Base-by-base conservation (phyloP, 1,140 invertebrate genomes). In the Saccostrea glomerata region DNA sequence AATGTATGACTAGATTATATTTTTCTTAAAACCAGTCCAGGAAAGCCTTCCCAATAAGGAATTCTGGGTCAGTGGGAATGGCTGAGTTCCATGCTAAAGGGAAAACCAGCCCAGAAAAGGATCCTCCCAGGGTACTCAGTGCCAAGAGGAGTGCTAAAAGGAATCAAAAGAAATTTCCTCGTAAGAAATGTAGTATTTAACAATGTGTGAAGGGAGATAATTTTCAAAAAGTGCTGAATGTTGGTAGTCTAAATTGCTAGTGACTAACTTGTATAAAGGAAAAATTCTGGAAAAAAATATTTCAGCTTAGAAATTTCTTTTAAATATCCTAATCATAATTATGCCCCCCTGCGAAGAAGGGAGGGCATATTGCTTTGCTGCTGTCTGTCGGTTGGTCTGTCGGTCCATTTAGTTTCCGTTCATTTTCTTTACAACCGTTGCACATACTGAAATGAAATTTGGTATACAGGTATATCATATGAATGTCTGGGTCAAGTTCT, bases 1-100 rank as follows among this genome's bases (percentile, higher is more conserved):
- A 47, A 47, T 47, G 40, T 47, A 3, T 47, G 47, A 47, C 5
- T 47, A 47, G 2, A 47, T 47, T 47, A 47, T 6, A 47, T 47
- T 47, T 6, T 47, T 82, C 30, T 36, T 60, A 89, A 77, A 63
- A 89, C 85, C 89, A 93, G 91, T 86, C 89, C 70, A 84, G 83
- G 13, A 92, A 91, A 63, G 91, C 93, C 12, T 87, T 92, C 23
- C 91, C 92, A 40, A 92, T 92, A 89, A 93, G 91, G 60, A 89
- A 89, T 85, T 63, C 84, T 54, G 89, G 90, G 58, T 89, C 92
- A 23, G 60, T 92, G 30, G 91, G 90, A 82, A 87, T 89, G n/a
- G 86, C 93, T 40, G 92, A 93, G 11, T 94, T 92, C 82, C 92
- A 92, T 73, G 77, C 88, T 12, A 91, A 90, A 84, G 93, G 93